A percentile compares a stretch with the other conserved stretches of the same genome.
Conservation (phyloP, 1,140 invertebrate species). For the Bombyx mori region ASM3026992v2 NC_085111.1:3703501-3704000, state of each 20-base stretch:
- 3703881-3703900: constrained; percentile 10
- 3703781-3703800: constrained; percentile 19
- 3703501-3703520: not conserved
- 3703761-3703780: constrained; percentile 33
- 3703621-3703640: not conserved
- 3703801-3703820: constrained; percentile 18
- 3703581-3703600: constrained; percentile 3
- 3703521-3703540: not conserved
- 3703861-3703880: constrained; percentile 8
- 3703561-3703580: constrained; percentile 2
- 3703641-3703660: too few species aligned
- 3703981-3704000: not conserved
- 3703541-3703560: constrained; percentile 1
- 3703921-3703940: constrained; percentile 17
- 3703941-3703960: constrained; percentile 7
- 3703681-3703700: constrained; percentile 15
- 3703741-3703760: constrained; percentile 41
- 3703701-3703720: constrained; percentile 52
- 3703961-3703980: not conserved
- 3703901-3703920: constrained; percentile 9
- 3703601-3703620: not conserved
- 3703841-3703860: constrained; percentile 9
- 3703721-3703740: constrained; percentile 49
- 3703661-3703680: constrained; percentile 3
- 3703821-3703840: constrained; percentile 17